Conservation (phyloP, 2,888 invertebrate genomes). For the Geotrupes spiniger region DNA sequence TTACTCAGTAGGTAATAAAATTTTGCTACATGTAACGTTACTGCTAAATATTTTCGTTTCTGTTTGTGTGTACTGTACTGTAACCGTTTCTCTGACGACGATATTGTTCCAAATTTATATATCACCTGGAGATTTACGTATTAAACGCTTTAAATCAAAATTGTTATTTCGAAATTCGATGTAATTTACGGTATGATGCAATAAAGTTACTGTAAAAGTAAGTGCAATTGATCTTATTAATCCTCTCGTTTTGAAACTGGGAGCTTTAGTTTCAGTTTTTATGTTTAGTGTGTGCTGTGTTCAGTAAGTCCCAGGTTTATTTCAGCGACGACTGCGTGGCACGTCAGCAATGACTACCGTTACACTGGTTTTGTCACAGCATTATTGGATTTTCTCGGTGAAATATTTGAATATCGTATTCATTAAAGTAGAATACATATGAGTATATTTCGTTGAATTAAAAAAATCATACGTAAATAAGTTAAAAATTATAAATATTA, state of each 20-base stretch:
- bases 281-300: too few species aligned
- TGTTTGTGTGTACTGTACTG: constrained; percentile 4
- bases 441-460: too few species aligned
- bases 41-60: constrained; percentile 11
- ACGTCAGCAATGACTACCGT: too few species aligned
- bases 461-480: too few species aligned
- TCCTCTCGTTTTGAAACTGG: neutral
- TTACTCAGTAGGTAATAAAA: neutral
- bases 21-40: neutral
- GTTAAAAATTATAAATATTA: too few species aligned
- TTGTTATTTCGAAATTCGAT: constrained; percentile 8
- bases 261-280: too few species aligned
- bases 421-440: too few species aligned
- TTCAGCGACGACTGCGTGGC: too few species aligned
- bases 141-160: constrained; percentile 13
- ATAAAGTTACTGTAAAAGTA: constrained; percentile 7
- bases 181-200: constrained; percentile 13
- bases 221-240: constrained; percentile 9
- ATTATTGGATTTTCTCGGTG: too few species aligned
- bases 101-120: neutral
- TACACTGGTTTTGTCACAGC: too few species aligned
- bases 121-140: constrained; percentile 9
- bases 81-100: neutral
- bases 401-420: too few species aligned
- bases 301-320: too few species aligned